Conservation (phyloP, 2,797 vertebrate genomes). For the Acanthiza pusilla region DNA sequence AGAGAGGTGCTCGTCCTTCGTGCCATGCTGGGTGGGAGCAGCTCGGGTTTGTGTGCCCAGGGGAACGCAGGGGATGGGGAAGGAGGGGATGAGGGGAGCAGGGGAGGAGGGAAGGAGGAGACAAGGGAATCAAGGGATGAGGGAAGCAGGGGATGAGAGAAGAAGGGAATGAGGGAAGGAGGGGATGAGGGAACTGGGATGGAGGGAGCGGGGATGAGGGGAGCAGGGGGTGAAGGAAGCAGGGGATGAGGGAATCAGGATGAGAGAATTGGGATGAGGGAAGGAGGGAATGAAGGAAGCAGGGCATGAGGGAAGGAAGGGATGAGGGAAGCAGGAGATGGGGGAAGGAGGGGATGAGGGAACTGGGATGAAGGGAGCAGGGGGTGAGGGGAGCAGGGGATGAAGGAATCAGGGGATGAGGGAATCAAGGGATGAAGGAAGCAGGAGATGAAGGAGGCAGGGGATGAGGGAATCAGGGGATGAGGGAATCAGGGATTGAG, state of each 20-base stretch:
- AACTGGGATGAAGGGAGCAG: background rate
- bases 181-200: too few species aligned
- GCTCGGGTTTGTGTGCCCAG: background rate
- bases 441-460: background rate
- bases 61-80: background rate
- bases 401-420: background rate
- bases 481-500: background rate
- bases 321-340: background rate
- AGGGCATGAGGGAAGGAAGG: background rate
- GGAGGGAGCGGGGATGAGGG: background rate
- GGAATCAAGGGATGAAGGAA: background rate
- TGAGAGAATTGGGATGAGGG: background rate
- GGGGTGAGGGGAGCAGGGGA: background rate
- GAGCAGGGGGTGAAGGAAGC: background rate
- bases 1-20: fast-evolving
- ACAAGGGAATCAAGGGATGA: background rate
- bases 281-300: background rate
- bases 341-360: background rate
- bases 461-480: background rate
- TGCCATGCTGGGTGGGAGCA: fast-evolving
- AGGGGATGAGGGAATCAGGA: background rate
- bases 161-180: background rate
- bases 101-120: background rate
- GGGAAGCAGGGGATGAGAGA: background rate
- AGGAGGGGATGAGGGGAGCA: background rate